Base-by-base conservation (phyloP, 2,113 vertebrate species). In the Xyliphius kryptos region DNA sequence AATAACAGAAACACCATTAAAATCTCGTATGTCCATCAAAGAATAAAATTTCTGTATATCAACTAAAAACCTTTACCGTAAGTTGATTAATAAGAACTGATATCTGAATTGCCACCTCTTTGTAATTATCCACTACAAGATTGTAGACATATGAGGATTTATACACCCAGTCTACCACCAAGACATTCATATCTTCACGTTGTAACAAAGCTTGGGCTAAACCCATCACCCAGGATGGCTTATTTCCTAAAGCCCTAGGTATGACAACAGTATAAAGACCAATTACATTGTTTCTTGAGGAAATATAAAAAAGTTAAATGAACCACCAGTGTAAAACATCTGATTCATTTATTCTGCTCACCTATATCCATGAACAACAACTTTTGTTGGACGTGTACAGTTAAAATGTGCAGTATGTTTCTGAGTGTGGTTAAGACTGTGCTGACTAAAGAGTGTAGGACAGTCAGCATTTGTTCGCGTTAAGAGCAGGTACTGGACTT, bases 301-400 rank as follows among this genome's bases (percentile, higher is more conserved):
- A n/a, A n/a, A n/a, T n/a, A n/a, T n/a, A n/a, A n/a, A n/a, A n/a
- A n/a, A n/a, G n/a, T n/a, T n/a, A n/a, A n/a, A n/a, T n/a, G n/a
- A n/a, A n/a, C n/a, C n/a, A n/a, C n/a, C n/a, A n/a, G n/a, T n/a
- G n/a, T n/a, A n/a, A n/a, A n/a, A n/a, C n/a, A n/a, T n/a, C n/a
- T n/a, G n/a, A n/a, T n/a, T n/a, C n/a, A n/a, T n/a, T n/a, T n/a
- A n/a, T n/a, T n/a, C 17, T 32, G 13, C 81, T 84, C 59, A 95
- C 94, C 94, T 94, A 89, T 92, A 98, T n/a, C 95, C 95, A 58
- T 97, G 94, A 73, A 98, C 81, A 67, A 98, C 82, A 66, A 98
- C 79, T 72, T 93, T 98, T 40, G 91, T 96, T 22, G 85, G 87
- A 40, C 74, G 80, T 20, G 76, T 87, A 61, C 65, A 71, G 61